phyloP scores from a whole-genome alignment of 35 echinoderm and acorn worm species.

The Anneissia japonica region DNA sequence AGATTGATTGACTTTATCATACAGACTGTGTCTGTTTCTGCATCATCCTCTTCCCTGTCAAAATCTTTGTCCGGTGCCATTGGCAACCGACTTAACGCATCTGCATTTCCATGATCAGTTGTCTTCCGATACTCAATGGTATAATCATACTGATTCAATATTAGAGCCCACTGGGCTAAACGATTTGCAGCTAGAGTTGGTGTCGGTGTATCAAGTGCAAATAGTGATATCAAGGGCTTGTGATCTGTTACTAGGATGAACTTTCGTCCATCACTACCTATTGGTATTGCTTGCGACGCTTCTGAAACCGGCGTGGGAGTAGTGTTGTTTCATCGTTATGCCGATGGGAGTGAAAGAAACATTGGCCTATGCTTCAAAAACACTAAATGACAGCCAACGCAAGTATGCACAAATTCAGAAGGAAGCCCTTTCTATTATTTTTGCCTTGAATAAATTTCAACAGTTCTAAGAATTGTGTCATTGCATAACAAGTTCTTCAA shows the following conservation, averaged over 20 bases:
- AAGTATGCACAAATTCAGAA: slow-evolving; percentile 41
- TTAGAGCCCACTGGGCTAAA: not conserved
- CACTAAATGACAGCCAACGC: not conserved
- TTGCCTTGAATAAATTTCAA: slow-evolving; percentile 26
- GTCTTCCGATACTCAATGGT: not conserved
- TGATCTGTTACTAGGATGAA: slow-evolving; percentile 39
- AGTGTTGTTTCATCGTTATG: slow-evolving; percentile 27
- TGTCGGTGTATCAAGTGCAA: slow-evolving; percentile 28
- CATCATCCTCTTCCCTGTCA: not conserved
- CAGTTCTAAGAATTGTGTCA: slow-evolving; percentile 20
- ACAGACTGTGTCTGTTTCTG: not conserved
- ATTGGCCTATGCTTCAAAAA: slow-evolving; percentile 47
- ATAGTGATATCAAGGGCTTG: slow-evolving; percentile 33
- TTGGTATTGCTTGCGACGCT: slow-evolving; percentile 25
- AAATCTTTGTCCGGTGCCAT: not conserved
- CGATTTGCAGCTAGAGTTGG: slow-evolving; percentile 25
- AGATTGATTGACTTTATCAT: not conserved
- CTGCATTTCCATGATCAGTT: slow-evolving; percentile 10
- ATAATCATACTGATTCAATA: not conserved
- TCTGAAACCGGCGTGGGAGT: slow-evolving; percentile 38
- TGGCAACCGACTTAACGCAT: slow-evolving; percentile 12
- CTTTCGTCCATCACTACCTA: slow-evolving; percentile 6
- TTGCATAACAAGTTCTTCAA: slow-evolving; percentile 33
- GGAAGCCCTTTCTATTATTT: slow-evolving; percentile 54
- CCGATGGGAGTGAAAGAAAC: slow-evolving; percentile 14